Conservation (phyloP, 30 jellyfish, hydroid and myxozoan genomes). For the Aurelia sp. region DNA sequence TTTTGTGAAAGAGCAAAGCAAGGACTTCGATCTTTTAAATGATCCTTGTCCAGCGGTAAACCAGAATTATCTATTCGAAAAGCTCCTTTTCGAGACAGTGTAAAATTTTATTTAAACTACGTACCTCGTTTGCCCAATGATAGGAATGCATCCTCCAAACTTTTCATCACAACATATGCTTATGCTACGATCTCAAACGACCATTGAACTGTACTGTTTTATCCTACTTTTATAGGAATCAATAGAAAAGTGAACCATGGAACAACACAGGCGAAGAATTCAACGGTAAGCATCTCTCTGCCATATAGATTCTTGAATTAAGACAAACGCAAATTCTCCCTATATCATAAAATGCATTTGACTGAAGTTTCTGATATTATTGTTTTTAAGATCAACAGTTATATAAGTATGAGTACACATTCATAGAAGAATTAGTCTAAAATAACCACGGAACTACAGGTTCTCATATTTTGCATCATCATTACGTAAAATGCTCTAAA, state of each 20-base stretch:
- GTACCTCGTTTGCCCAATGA: neutral
- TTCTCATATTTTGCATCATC: neutral
- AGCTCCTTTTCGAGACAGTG: neutral
- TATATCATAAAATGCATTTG: neutral
- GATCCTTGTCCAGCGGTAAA: too few species aligned
- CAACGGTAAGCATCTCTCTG: constrained; percentile 3
- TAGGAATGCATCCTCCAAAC: neutral
- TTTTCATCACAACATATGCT: neutral
- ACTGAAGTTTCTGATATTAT: neutral
- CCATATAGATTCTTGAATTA: neutral
- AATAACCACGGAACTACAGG: neutral
- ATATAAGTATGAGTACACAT: neutral
- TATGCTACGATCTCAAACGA: neutral
- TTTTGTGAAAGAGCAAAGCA: too few species aligned
- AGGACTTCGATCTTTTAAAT: too few species aligned
- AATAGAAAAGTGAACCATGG: constrained; percentile 4
- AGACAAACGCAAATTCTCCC: neutral
- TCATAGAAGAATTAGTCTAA: neutral
- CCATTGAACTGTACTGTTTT: neutral
- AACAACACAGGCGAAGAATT: constrained; percentile 12
- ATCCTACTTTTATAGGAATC: constrained; percentile 3
- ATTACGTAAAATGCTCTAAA: neutral
- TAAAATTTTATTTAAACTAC: too few species aligned
- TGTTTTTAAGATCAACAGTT: neutral
- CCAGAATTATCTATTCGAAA: neutral